A percentile compares a stretch with the other conserved stretches of the same genome.
Conservation (phyloP, 2,797 vertebrate species). For the Hoplostethus atlanticus region DNA sequence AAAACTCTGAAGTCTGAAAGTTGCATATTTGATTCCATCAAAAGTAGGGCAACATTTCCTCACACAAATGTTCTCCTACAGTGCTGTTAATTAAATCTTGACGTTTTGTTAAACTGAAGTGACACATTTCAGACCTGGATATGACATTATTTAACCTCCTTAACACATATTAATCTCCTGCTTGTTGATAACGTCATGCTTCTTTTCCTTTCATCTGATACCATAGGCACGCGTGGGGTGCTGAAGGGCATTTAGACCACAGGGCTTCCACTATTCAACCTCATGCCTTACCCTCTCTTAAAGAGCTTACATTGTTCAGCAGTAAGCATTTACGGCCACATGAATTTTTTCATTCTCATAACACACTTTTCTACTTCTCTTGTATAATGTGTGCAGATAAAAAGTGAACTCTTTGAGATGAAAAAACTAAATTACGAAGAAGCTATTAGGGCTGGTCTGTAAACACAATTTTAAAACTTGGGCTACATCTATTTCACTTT, state of each 20-base stretch:
- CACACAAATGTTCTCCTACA: too few relatives aligned
- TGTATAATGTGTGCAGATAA: not conserved
- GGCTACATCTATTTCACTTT: not conserved
- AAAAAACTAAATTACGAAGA: not conserved
- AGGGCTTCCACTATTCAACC: not conserved
- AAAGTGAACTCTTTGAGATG: not conserved
- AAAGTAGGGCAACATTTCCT: too few relatives aligned
- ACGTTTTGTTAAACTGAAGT: too few relatives aligned
- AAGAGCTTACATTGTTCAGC: conserved; percentile 8
- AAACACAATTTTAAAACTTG: not conserved
- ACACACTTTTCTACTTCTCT: not conserved
- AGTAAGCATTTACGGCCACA: conserved; percentile 14
- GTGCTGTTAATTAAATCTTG: too few relatives aligned
- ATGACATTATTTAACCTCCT: too few relatives aligned
- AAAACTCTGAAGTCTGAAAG: too few relatives aligned
- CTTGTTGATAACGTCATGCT: not conserved
- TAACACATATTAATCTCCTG: too few relatives aligned
- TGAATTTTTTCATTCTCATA: conserved; percentile 27
- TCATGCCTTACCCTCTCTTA: conserved; percentile 2
- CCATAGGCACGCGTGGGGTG: too few relatives aligned
- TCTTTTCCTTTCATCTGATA: too few relatives aligned
- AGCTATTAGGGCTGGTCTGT: too few relatives aligned
- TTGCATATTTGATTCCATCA: too few relatives aligned
- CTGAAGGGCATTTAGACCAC: conserved; percentile 1
- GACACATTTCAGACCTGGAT: too few relatives aligned